Evolutionary conservation across 1,140 invertebrate species (phyloP).

Genomic region (Lordiphosa mommai): DNA sequence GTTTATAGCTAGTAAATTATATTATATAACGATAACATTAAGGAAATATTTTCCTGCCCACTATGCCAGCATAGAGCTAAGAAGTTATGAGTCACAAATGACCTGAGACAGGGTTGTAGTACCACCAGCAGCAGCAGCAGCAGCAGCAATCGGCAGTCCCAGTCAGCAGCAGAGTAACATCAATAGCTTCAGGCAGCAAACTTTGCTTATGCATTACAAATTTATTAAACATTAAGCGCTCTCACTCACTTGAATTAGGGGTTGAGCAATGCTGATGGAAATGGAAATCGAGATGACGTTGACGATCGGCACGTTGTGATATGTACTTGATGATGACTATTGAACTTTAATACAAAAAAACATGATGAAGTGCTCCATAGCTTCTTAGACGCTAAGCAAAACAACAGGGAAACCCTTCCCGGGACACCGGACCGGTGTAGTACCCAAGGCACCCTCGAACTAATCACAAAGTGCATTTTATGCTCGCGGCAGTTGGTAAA

Average conservation of each 20-base stretch:
- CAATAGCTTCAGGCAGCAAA: constrained; percentile 39
- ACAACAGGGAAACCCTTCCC: constrained; percentile 40
- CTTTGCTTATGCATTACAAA: constrained; percentile 73
- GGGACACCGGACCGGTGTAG: constrained; percentile 13
- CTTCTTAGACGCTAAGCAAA: constrained; percentile 48
- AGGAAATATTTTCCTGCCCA: constrained; percentile 1
- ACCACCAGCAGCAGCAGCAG: constrained; percentile 29
- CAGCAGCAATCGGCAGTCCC: constrained; percentile 19
- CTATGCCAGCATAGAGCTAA: constrained; percentile 35
- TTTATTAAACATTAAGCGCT: constrained; percentile 71
- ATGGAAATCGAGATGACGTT: constrained; percentile 26
- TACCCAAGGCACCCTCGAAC: constrained; percentile 59
- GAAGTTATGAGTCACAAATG: constrained; percentile 54
- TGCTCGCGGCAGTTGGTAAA: constrained; percentile 73
- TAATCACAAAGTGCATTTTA: constrained; percentile 76
- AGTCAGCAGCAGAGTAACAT: constrained; percentile 12
- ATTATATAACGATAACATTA: too few relatives aligned
- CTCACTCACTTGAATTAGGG: constrained; percentile 48
- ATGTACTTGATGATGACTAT: constrained; percentile 72
- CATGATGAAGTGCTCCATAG: constrained; percentile 57
- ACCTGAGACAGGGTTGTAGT: constrained; percentile 22
- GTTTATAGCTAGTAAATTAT: too few relatives aligned
- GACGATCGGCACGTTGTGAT: constrained; percentile 61
- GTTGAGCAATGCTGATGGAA: constrained; percentile 26
- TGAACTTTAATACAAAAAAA: constrained; percentile 56